A percentile compares a stretch with the other conserved stretches of the same genome.
Conservation (phyloP, 2,113 vertebrate genomes). For the Oenanthe melanoleuca region DNA sequence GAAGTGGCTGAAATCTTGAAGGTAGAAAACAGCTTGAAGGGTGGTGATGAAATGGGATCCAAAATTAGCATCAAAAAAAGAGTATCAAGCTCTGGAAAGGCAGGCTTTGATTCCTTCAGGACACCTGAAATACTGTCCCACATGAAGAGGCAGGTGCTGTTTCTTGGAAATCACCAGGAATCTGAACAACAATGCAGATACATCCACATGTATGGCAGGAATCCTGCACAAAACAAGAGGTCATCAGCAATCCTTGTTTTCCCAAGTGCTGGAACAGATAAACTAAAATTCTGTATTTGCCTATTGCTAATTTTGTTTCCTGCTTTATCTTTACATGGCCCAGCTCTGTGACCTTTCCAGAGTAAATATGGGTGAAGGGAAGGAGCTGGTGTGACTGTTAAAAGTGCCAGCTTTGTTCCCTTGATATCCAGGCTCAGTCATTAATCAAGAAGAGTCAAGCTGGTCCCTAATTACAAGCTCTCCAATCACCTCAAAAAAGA, state of each 20-base stretch:
- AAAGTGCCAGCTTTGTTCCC: slow-evolving; percentile 15
- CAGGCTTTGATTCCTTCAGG: neutral
- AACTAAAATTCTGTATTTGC: neutral
- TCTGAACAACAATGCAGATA: neutral
- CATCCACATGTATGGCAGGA: accelerated
- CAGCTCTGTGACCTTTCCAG: neutral
- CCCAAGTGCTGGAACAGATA: neutral
- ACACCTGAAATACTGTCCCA: neutral
- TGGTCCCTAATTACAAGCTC: slow-evolving; percentile 12
- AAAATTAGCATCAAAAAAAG: neutral
- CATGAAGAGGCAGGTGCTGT: accelerated
- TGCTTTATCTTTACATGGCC: neutral
- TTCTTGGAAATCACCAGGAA: neutral
- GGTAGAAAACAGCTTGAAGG: neutral
- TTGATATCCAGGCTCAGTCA: neutral
- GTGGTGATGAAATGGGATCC: neutral
- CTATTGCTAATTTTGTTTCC: neutral
- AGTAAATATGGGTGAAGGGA: neutral
- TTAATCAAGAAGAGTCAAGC: slow-evolving; percentile 35
- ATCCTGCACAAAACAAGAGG: neutral
- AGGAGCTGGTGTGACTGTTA: neutral
- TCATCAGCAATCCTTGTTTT: neutral
- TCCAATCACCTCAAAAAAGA: slow-evolving; percentile 31
- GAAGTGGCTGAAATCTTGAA: neutral
- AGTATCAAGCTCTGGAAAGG: neutral